Conservation (phyloP, 2,888 invertebrate genomes). For the Magallana nippona region DNA sequence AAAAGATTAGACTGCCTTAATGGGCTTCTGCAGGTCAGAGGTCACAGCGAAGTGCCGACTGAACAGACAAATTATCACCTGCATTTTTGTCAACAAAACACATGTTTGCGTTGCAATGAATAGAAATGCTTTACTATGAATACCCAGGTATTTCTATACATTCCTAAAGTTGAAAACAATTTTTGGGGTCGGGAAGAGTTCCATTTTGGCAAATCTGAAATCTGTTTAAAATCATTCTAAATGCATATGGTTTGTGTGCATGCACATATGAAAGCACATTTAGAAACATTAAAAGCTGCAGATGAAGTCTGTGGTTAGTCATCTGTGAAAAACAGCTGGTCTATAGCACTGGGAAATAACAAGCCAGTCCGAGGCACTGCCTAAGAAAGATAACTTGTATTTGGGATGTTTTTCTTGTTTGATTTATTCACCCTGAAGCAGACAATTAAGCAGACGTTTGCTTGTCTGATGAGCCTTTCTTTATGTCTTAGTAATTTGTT, state of each 20-base stretch:
- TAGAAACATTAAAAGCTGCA: neutral
- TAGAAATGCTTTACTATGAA: neutral
- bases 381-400: constrained; percentile 1
- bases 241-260: neutral
- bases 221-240: neutral
- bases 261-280: constrained; percentile 21
- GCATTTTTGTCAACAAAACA: constrained; percentile 19
- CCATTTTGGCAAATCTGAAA: neutral
- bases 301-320: constrained; percentile 7
- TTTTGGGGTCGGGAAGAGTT: too few relatives aligned
- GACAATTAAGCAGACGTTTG: too few relatives aligned
- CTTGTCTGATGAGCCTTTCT: too few relatives aligned
- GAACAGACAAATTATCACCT: constrained; percentile 2
- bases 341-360: neutral
- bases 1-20: neutral
- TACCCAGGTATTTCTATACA: neutral
- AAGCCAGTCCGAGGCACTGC: neutral
- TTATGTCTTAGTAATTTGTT: too few relatives aligned
- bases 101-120: neutral
- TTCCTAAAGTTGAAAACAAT: too few relatives aligned
- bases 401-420: neutral
- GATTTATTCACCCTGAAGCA: neutral
- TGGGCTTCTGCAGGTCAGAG: neutral
- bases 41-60: neutral
- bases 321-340: neutral